Evolutionary conservation across 2,888 invertebrate genomes (phyloP).

Genomic region (Endotricha flammealis): DNA sequence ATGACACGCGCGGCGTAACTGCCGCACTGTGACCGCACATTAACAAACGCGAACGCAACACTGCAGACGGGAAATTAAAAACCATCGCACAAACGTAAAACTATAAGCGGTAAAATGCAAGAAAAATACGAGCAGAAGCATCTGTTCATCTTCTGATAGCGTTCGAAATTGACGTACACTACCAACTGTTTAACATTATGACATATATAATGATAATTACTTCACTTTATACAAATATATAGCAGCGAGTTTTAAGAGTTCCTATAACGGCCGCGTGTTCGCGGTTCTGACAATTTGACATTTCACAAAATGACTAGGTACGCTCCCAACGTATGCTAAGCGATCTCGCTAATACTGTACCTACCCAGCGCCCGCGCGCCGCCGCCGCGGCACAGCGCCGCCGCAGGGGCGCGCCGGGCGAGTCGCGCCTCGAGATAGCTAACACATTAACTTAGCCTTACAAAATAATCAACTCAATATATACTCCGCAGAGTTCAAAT

Average conservation of each 20-base stretch:
- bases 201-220: slow-evolving; percentile 72
- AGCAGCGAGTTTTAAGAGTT: slow-evolving; percentile 88
- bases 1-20: slow-evolving; percentile 5
- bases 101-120: slow-evolving; percentile 18
- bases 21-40: not conserved
- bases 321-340: slow-evolving; percentile 51
- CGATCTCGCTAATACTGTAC: slow-evolving; percentile 53
- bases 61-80: not conserved
- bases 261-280: slow-evolving; percentile 80
- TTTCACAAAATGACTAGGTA: slow-evolving; percentile 78
- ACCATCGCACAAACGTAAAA: not conserved
- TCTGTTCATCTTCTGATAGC: slow-evolving; percentile 70
- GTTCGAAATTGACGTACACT: slow-evolving; percentile 75
- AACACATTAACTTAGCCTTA: slow-evolving; percentile 54
- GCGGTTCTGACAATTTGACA: slow-evolving; percentile 75
- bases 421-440: slow-evolving; percentile 25
- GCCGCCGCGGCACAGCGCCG: slow-evolving; percentile 2
- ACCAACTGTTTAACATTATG: slow-evolving; percentile 70
- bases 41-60: not conserved
- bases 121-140: slow-evolving; percentile 28
- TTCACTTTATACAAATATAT: slow-evolving; percentile 83
- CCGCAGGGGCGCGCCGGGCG: slow-evolving; percentile 17
- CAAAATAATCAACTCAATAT: slow-evolving; percentile 55
- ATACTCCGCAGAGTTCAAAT: slow-evolving; percentile 37
- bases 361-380: slow-evolving; percentile 31